Percentiles rank a stretch among this genome's conserved stretches.
Evolutionary conservation across 1,140 invertebrate genomes (phyloP).

Genomic region (Euschistus heros): DNA sequence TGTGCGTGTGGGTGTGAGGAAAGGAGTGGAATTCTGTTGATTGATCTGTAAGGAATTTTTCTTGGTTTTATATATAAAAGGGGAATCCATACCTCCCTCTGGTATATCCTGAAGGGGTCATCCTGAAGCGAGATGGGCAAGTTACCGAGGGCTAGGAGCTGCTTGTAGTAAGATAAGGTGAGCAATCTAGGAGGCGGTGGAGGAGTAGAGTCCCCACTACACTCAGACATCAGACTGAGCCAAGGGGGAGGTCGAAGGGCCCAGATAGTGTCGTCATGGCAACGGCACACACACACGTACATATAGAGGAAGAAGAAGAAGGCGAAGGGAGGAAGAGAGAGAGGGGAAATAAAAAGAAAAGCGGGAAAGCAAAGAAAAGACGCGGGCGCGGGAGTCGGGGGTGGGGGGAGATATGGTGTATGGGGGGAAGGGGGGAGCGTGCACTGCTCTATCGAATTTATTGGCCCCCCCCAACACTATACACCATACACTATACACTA

Average conservation of each 20-base stretch:
- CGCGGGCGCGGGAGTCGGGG: constrained; percentile 6
- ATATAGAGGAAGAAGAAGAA: not conserved
- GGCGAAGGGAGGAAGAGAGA: constrained; percentile 14
- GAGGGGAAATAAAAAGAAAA: constrained; percentile 13
- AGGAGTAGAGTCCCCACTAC: constrained; percentile 5
- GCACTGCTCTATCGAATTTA: constrained; percentile 28
- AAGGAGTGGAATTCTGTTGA: no score
- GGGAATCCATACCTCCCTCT: not conserved
- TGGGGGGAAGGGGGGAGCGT: constrained; percentile 3
- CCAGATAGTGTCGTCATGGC: constrained; percentile 15
- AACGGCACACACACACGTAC: constrained; percentile 18
- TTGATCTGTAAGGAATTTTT: not conserved
- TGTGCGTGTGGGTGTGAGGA: no score
- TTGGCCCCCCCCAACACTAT: constrained; percentile 18
- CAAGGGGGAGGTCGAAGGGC: not conserved
- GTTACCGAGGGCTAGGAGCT: constrained; percentile 28
- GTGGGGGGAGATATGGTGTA: constrained; percentile 11
- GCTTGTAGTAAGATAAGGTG: constrained; percentile 30
- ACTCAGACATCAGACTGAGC: constrained; percentile 2
- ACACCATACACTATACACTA: no score
- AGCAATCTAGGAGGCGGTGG: not conserved
- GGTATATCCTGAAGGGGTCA: constrained; percentile 22
- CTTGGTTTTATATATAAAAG: constrained; percentile 6
- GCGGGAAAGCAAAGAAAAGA: constrained; percentile 12
- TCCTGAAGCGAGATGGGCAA: constrained; percentile 22